Percentiles rank a stretch among this genome's conserved stretches.
phyloP scores from a whole-genome alignment of 2,888 invertebrate genomes.

The Eugnorisma glareosa region DNA sequence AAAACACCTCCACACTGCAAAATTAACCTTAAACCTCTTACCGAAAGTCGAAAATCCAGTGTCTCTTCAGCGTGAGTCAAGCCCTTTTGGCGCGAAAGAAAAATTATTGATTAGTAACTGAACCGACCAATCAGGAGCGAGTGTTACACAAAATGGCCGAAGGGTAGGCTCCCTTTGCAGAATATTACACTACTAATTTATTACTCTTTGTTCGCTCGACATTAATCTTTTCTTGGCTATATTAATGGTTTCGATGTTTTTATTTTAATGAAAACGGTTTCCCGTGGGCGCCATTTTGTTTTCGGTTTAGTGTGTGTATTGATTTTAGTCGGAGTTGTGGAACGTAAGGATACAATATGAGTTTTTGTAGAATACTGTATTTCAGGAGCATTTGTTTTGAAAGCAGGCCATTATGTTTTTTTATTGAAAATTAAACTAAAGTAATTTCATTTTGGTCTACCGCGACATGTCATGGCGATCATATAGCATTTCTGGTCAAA shows the following conservation, averaged over 20 bases:
- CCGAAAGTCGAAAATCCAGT: conserved; percentile 22
- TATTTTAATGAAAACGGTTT: conserved; percentile 87
- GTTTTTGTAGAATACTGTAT: neutral
- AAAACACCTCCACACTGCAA: neutral
- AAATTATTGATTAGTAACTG: conserved; percentile 85
- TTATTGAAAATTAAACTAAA: neutral
- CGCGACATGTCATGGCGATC: neutral
- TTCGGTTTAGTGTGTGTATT: conserved; percentile 57
- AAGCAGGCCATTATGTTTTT: neutral
- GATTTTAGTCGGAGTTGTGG: conserved; percentile 34
- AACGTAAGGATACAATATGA: neutral
- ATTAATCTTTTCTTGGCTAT: conserved; percentile 89
- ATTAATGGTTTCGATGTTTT: conserved; percentile 88
- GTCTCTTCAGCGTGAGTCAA: conserved; percentile 19
- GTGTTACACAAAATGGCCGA: conserved; percentile 84
- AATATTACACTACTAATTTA: conserved; percentile 88
- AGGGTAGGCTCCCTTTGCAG: conserved; percentile 81
- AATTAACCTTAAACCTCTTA: neutral
- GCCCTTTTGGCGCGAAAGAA: conserved; percentile 62
- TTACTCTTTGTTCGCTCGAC: conserved; percentile 87
- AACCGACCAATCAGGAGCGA: conserved; percentile 82
- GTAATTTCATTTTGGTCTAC: neutral
- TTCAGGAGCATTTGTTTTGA: neutral
- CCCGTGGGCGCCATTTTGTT: conserved; percentile 81
- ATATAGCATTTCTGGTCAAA: neutral